Evolutionary conservation across 2,797 vertebrate genomes (phyloP).

Genomic region (Podargus strigoides): DNA sequence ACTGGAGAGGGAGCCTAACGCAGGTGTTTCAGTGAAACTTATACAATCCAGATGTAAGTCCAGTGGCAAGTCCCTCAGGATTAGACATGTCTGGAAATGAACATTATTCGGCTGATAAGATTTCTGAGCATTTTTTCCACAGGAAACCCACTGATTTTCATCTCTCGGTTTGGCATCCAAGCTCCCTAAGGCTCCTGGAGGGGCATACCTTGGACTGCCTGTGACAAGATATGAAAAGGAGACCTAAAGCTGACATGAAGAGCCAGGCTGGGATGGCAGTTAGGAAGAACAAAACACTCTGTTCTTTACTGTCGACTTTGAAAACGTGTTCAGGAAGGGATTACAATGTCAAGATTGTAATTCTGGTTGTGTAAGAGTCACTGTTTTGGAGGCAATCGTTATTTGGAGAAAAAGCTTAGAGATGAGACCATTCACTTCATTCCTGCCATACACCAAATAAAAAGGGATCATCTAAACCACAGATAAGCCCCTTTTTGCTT

Average conservation of each 20-base stretch:
- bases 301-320: neutral
- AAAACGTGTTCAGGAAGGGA: conserved; percentile 48
- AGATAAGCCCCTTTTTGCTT: conserved; percentile 6
- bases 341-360: conserved; percentile 29
- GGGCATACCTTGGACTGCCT: conserved; percentile 18
- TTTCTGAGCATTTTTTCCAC: conserved; percentile 59
- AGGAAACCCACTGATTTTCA: conserved; percentile 60
- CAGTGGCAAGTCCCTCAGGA: conserved; percentile 61
- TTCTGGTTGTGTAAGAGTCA: neutral
- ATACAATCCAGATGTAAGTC: conserved; percentile 64
- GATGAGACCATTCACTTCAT: conserved; percentile 40
- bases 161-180: conserved; percentile 28
- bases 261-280: conserved; percentile 11
- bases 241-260: neutral
- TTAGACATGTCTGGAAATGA: conserved; percentile 65
- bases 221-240: conserved; percentile 36
- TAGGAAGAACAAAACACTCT: neutral
- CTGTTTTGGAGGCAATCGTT: neutral
- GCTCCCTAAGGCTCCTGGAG: conserved; percentile 36
- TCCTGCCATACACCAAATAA: conserved; percentile 18
- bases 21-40: conserved; percentile 59
- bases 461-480: conserved; percentile 49
- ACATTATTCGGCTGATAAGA: conserved; percentile 59
- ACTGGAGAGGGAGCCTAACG: neutral
- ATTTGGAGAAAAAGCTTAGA: conserved; percentile 13